phyloP scores from a whole-genome alignment of 64 coral and sea anemone genomes.

The Astreopora myriophthalma region DNA sequence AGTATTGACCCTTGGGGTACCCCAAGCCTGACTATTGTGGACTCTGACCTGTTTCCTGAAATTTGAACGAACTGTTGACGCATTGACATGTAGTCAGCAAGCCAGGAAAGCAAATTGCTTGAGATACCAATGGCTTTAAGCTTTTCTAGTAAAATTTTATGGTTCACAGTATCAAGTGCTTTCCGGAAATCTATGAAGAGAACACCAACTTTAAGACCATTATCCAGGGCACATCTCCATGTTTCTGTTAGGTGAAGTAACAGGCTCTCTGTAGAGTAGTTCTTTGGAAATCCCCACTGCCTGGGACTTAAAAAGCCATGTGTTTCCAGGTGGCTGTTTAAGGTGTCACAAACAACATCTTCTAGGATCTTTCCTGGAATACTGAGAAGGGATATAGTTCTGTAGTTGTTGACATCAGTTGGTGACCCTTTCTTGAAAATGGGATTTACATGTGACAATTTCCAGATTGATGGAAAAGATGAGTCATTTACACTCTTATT shows the following conservation, averaged over 20 bases:
- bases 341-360: conserved; percentile 6
- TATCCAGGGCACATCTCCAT: conserved; percentile 15
- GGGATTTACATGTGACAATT: conserved; percentile 14
- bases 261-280: conserved; percentile 17
- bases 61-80: not conserved
- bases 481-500: conserved; percentile 14
- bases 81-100: not conserved
- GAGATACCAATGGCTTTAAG: conserved; percentile 33
- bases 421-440: conserved; percentile 26
- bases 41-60: not conserved
- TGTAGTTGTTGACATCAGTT: conserved; percentile 39
- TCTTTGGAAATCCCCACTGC: conserved; percentile 15
- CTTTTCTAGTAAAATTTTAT: conserved; percentile 30
- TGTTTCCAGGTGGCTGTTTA: conserved; percentile 4
- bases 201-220: conserved; percentile 16
- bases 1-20: not conserved
- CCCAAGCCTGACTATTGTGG: not conserved
- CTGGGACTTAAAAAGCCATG: conserved; percentile 17
- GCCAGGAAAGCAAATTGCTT: not conserved
- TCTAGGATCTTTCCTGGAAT: conserved; percentile 25
- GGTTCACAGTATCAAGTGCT: conserved; percentile 23
- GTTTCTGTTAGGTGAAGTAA: not conserved
- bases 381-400: conserved; percentile 34
- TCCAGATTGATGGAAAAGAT: conserved; percentile 23
- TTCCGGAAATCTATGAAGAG: conserved; percentile 17